Evolutionary conservation across 2,888 invertebrate species (phyloP).

Genomic region (Orthonychiurus folsomi): DNA sequence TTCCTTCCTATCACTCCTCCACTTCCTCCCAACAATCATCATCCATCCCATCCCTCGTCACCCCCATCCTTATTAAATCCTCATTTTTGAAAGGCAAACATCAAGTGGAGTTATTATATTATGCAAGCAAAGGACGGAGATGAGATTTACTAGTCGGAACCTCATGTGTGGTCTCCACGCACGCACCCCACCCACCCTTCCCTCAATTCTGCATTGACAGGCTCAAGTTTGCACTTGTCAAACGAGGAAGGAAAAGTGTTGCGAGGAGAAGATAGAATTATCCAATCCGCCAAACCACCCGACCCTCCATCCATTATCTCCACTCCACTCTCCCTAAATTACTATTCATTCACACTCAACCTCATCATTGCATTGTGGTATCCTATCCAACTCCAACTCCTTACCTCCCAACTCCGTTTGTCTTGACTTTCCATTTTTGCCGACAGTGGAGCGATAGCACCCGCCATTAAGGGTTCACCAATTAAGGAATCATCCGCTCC

Average conservation of each 20-base stretch:
- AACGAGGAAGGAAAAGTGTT: background rate
- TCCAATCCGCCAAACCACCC: slow-evolving; percentile 5
- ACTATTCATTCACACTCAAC: slow-evolving; percentile 1
- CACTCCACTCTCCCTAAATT: background rate
- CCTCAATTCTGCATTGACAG: background rate
- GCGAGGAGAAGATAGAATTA: slow-evolving; percentile 8
- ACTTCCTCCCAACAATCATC: slow-evolving; percentile 15
- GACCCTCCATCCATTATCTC: background rate
- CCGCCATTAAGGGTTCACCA: too few species aligned
- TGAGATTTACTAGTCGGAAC: too few species aligned
- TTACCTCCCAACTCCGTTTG: background rate
- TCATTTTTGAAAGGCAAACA: slow-evolving; percentile 27
- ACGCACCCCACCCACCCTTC: background rate
- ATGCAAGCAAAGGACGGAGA: background rate
- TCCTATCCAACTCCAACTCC: background rate
- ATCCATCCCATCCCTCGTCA: slow-evolving; percentile 13
- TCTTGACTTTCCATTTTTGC: background rate
- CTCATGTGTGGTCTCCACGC: slow-evolving; percentile 2
- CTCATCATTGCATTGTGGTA: background rate
- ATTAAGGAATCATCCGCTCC: too few species aligned
- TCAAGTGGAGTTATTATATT: too few species aligned
- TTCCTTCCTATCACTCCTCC: slow-evolving; percentile 1
- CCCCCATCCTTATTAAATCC: slow-evolving; percentile 22
- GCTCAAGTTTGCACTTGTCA: slow-evolving; percentile 5
- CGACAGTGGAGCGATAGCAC: too few species aligned